Percentiles rank a stretch among this genome's conserved stretches.
Evolutionary conservation across 2,888 invertebrate genomes (phyloP).

Genomic region (Hirtodrosophila duncani): DNA sequence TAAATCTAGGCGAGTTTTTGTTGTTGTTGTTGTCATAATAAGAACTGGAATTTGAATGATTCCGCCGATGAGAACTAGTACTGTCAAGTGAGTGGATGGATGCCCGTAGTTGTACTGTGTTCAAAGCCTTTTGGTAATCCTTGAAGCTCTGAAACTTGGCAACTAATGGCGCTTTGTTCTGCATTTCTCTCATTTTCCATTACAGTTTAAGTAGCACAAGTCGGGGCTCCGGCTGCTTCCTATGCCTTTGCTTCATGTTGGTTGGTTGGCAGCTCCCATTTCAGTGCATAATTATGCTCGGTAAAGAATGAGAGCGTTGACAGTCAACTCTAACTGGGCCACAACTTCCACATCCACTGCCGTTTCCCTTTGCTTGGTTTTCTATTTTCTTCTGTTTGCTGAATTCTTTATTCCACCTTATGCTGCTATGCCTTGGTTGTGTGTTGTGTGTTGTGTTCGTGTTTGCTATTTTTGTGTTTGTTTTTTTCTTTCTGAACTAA

Average conservation of each 20-base stretch:
- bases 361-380: conserved; percentile 28
- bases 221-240: neutral
- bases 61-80: too few relatives aligned
- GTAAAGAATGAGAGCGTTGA: conserved; percentile 31
- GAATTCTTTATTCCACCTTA: conserved; percentile 16
- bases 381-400: conserved; percentile 2
- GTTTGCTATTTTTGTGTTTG: conserved; percentile 6
- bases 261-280: conserved; percentile 46
- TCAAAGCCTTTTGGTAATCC: conserved; percentile 54
- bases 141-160: conserved; percentile 31
- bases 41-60: too few relatives aligned
- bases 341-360: too few relatives aligned
- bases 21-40: too few relatives aligned
- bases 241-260: conserved; percentile 6
- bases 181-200: conserved; percentile 64
- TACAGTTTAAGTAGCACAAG: conserved; percentile 52
- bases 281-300: conserved; percentile 54
- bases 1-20: neutral
- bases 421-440: conserved; percentile 28
- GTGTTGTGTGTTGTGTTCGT: conserved; percentile 5
- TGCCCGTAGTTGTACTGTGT: too few relatives aligned
- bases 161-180: conserved; percentile 60
- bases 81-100: too few relatives aligned
- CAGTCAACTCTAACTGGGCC: conserved; percentile 60
- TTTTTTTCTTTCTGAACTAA: conserved; percentile 54